These are phyloP conservation scores for Antheraea pernyi DNA, from an alignment of 1,140 invertebrate species.

Conservation along the genomic window DNA sequence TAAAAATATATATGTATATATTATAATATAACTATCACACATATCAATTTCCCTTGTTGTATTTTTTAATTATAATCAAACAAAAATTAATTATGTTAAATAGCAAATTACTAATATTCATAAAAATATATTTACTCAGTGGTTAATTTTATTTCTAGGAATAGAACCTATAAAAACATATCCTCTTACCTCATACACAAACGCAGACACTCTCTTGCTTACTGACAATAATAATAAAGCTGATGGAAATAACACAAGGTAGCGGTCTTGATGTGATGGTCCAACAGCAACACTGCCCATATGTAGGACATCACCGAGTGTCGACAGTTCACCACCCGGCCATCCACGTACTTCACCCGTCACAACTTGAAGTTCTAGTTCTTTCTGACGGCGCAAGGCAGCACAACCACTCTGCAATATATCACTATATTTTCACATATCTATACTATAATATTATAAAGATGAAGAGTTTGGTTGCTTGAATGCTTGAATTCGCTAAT, in stretches of 20 bases:
- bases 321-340: constrained; percentile 92
- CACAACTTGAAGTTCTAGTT: constrained; percentile 96
- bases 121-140: no score
- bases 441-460: neutral
- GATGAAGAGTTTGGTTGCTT: no score
- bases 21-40: no score
- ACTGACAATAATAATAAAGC: constrained; percentile 94
- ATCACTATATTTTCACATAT: neutral
- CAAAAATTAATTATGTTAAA: no score
- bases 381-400: constrained; percentile 94
- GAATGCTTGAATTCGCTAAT: no score
- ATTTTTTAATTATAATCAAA: no score
- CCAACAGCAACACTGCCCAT: constrained; percentile 94
- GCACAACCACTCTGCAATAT: constrained; percentile 87
- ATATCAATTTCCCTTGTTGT: no score
- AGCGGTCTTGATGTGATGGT: constrained; percentile 90
- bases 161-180: neutral
- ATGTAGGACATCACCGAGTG: constrained; percentile 89
- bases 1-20: no score
- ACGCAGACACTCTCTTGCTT: constrained; percentile 94
- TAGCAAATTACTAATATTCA: no score
- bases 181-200: constrained; percentile 92
- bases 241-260: constrained; percentile 94
- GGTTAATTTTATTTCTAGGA: no score
- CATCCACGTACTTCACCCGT: constrained; percentile 95